Percentiles rank a stretch among this genome's conserved stretches.
Evolutionary conservation across 2,888 invertebrate species (phyloP).

Genomic region (Conomelus anceps): DNA sequence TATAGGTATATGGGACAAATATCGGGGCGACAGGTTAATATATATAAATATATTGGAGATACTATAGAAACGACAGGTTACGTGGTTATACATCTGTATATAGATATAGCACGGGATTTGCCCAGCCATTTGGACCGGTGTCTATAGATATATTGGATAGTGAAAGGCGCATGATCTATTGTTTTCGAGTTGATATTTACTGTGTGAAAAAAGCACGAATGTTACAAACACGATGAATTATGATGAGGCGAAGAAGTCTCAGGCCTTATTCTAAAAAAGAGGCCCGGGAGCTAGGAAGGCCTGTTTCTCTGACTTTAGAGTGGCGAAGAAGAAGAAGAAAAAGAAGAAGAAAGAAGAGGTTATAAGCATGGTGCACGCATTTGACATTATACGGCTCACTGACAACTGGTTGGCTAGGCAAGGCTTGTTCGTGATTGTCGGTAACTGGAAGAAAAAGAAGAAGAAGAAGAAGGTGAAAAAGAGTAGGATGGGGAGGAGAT

Average conservation of each 20-base stretch:
- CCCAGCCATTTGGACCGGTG: background rate
- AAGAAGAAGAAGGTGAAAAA: background rate
- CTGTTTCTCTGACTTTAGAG: background rate
- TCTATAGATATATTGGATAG: background rate
- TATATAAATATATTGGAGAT: background rate
- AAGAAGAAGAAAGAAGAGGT: no score
- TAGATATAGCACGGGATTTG: background rate
- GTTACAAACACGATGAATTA: background rate
- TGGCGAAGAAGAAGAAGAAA: background rate
- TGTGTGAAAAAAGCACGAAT: background rate
- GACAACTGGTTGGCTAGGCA: background rate
- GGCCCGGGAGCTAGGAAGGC: background rate
- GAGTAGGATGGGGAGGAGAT: background rate
- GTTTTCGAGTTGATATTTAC: background rate
- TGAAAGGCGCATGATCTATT: background rate
- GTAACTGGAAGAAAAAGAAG: background rate
- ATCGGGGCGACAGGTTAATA: no score
- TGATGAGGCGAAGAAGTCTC: background rate
- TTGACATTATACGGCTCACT: background rate
- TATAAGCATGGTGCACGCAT: no score
- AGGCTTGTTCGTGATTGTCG: background rate
- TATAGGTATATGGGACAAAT: no score
- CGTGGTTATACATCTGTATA: no score
- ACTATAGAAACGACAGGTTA: background rate
- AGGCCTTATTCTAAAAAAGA: background rate